These are phyloP conservation scores for Pterophyllum scalare DNA, from an alignment of 2,113 vertebrate species.

Conservation along the genomic window DNA sequence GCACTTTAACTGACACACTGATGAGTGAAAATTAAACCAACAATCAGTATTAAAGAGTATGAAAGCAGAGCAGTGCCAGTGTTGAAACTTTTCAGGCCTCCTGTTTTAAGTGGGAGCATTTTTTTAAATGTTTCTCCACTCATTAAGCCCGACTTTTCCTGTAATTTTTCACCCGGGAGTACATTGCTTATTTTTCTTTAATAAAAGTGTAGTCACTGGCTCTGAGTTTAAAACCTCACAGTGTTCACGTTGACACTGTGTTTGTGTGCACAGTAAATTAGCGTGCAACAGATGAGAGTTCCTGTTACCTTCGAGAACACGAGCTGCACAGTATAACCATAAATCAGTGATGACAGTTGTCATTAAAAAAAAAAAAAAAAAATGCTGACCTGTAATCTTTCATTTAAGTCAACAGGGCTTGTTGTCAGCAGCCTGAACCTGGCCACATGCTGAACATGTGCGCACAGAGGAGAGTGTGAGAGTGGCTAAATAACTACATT, in stretches of 20 bases:
- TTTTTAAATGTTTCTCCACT: not conserved
- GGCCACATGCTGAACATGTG: constrained; percentile 75
- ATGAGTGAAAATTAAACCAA: not conserved
- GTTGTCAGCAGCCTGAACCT: constrained; percentile 44
- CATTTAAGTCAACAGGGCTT: constrained; percentile 24
- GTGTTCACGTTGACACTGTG: not conserved
- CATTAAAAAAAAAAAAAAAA: constrained; percentile 19
- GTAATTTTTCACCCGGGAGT: not conserved
- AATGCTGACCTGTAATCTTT: constrained; percentile 13
- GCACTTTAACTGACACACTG: not conserved
- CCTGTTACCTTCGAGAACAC: not conserved
- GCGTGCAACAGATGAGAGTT: not conserved
- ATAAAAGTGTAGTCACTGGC: not conserved
- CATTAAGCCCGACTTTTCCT: not conserved
- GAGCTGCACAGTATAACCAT: not conserved
- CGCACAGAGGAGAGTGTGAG: not conserved
- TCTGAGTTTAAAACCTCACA: not conserved
- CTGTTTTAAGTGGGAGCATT: not conserved
- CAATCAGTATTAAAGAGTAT: not conserved
- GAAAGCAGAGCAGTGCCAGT: not conserved
- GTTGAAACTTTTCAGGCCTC: not conserved
- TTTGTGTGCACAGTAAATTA: constrained; percentile 4
- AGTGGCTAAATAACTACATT: not conserved
- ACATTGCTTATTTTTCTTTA: not conserved
- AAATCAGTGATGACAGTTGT: constrained; percentile 12